Evolutionary conservation across 2,888 invertebrate genomes (phyloP).

Genomic region (Tanypteryx hageni): DNA sequence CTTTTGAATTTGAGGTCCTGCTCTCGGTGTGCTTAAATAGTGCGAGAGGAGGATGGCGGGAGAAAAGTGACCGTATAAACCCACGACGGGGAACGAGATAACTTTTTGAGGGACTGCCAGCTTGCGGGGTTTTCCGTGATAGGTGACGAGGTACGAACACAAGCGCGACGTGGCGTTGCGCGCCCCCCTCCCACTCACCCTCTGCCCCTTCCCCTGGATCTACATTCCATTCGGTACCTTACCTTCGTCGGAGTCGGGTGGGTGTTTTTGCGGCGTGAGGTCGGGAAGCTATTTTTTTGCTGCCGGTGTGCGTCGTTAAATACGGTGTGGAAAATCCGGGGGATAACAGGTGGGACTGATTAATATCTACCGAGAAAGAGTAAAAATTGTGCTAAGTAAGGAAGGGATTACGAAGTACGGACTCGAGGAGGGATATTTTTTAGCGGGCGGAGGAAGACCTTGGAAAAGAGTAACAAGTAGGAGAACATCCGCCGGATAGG

Average conservation of each 20-base stretch:
- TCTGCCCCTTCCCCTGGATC: background rate
- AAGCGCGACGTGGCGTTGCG: background rate
- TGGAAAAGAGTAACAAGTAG: background rate
- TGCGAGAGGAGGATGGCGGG: background rate
- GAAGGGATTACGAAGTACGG: too few species aligned
- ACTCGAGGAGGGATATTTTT: too few species aligned
- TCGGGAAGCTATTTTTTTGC: too few species aligned
- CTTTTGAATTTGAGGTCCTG: background rate
- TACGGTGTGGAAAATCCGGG: background rate
- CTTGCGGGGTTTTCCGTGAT: background rate
- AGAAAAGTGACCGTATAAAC: background rate
- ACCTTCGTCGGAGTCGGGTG: background rate
- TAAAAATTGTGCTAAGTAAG: background rate
- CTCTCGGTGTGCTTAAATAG: background rate
- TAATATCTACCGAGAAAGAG: background rate
- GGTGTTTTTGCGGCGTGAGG: too few species aligned
- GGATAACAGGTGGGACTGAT: background rate
- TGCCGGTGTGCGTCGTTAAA: too few species aligned
- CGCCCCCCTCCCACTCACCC: background rate
- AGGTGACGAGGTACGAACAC: background rate
- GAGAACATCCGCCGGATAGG: background rate
- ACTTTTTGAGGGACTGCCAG: background rate
- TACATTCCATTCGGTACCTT: background rate
- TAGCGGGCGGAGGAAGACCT: too few species aligned
- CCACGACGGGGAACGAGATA: background rate